Evolutionary conservation across 2,888 invertebrate species (phyloP), one percentile per base, ranked within the genome.

Genomic region (Lysandra coridon): DNA sequence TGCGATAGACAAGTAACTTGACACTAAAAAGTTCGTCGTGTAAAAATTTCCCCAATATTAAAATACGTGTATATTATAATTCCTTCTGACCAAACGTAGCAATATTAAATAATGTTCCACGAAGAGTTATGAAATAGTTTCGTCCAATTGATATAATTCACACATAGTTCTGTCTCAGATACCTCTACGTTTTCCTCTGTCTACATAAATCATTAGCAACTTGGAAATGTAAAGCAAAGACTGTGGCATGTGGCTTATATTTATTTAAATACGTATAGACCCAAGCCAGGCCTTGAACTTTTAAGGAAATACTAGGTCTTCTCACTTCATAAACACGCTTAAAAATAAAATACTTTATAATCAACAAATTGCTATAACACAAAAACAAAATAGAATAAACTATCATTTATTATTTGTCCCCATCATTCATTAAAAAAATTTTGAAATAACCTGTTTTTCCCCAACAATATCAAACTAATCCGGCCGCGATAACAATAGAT

Each of bases 201-300:
- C 86, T 83, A 83, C 84, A 80, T 81, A 86, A 86, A 80, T 81
- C 83, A 84, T 88, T 88, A 88, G 79, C 87, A 83, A 81, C 82
- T 82, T 80, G 81, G 84, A 83, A 83, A 85, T 84, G 83, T 85
- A 83, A 85, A 85, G 84, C 84, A 84, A 84, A 80, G 82, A 78
- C 69, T 30, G 2, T 69, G 69, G 33, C 69, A 4, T 33, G 69
- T 14, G 33, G 33, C 69, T 30, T 64, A 23, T 69, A 30, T 33
- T 69, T 62, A 23, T 62, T 62, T n/a, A 23, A 62, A 23, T 49
- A 23, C 6, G 7, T 62, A 23, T 23, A 1, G 7, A 62, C n/a
- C 7, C 12, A 62, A 62, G 23, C 7, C 2, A 62, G 62, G 23
- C 62, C 14, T 5, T 23, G 62, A 14, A 23, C n/a, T 23, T 23